phyloP scores from a whole-genome alignment of 2,113 vertebrate genomes.

The Microcebus ravelobensis region DNA sequence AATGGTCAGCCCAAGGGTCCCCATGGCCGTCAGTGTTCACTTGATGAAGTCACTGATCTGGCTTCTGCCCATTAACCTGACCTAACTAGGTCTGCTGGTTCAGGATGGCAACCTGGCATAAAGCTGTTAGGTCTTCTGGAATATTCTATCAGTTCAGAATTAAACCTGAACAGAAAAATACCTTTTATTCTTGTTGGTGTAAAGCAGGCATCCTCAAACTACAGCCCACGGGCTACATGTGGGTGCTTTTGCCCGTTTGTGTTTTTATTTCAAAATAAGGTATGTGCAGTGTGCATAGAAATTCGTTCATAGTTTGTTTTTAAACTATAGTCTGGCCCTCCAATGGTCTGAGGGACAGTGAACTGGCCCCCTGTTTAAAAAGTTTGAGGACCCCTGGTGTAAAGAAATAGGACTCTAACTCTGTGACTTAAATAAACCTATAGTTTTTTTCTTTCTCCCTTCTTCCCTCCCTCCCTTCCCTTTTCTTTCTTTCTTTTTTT shows the following conservation, averaged over 20 bases:
- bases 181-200: neutral
- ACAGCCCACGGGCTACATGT: too few relatives aligned
- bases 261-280: too few relatives aligned
- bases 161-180: slow-evolving; percentile 1
- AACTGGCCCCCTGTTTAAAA: too few relatives aligned
- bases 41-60: neutral
- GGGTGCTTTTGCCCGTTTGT: too few relatives aligned
- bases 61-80: neutral
- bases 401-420: neutral
- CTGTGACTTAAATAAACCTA: neutral
- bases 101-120: neutral
- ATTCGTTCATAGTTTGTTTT: too few relatives aligned
- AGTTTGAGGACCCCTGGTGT: neutral
- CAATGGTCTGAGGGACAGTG: too few relatives aligned
- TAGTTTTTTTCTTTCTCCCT: neutral
- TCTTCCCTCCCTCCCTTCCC: too few relatives aligned
- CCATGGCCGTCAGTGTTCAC: neutral
- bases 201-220: neutral
- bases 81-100: neutral
- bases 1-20: neutral
- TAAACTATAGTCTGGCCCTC: too few relatives aligned
- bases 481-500: too few relatives aligned
- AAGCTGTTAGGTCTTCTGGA: neutral
- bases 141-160: neutral
- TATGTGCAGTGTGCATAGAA: too few relatives aligned